Evolutionary conservation across 2,888 invertebrate genomes (phyloP).

Genomic region (Yponomeuta plumbellus): DNA sequence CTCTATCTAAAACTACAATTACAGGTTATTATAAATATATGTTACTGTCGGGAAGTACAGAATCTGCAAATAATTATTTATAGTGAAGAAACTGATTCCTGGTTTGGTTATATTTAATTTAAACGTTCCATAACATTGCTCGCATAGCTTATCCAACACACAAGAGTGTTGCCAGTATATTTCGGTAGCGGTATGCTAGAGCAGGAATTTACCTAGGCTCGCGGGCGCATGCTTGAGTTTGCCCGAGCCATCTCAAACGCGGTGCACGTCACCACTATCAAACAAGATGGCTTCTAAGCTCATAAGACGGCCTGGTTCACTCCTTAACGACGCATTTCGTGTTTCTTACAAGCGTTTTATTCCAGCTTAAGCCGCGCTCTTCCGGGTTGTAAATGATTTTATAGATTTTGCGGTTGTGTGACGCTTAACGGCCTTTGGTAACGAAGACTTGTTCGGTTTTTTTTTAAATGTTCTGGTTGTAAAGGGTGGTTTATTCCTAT

Average conservation of each 20-base stretch:
- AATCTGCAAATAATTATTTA: too few species aligned
- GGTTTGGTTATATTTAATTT: too few species aligned
- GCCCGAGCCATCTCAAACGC: neutral
- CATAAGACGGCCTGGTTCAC: neutral
- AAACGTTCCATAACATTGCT: too few species aligned
- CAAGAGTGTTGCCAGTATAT: too few species aligned
- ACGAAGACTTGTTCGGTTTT: neutral
- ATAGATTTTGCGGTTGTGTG: neutral
- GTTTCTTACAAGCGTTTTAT: neutral
- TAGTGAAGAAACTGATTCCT: too few species aligned
- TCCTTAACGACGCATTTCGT: neutral
- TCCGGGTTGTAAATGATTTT: neutral
- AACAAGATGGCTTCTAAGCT: slow-evolving; percentile 8
- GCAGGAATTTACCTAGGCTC: neutral
- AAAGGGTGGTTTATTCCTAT: too few species aligned
- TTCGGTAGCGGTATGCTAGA: neutral
- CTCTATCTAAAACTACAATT: too few species aligned
- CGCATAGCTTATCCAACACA: too few species aligned
- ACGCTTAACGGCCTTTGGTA: neutral
- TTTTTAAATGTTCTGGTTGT: too few species aligned
- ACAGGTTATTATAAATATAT: too few species aligned
- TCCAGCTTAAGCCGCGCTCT: neutral
- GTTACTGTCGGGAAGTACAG: too few species aligned
- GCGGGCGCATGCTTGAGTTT: neutral
- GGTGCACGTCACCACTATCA: slow-evolving; percentile 9